phyloP scores from a whole-genome alignment of 2,888 invertebrate genomes.

The Trachelus stipa region DNA sequence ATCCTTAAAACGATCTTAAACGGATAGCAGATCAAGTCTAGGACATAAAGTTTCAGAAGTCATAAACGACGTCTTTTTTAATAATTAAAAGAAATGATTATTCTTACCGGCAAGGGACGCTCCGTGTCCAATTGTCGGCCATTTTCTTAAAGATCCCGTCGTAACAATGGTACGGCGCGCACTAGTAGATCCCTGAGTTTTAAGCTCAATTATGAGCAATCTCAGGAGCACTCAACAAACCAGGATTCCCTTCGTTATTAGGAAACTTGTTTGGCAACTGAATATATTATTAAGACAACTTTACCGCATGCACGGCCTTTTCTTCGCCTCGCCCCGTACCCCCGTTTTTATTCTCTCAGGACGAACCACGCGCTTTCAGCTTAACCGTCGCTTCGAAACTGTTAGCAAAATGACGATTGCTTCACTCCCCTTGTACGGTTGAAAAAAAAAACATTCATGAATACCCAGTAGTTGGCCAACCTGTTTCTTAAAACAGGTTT shows the following conservation, averaged over 20 bases:
- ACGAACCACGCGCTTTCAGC: neutral
- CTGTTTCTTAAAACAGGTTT: neutral
- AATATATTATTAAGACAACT: neutral
- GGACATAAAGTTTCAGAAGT: neutral
- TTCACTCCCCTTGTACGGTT: neutral
- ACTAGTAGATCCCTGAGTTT: constrained; percentile 16
- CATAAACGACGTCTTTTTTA: neutral
- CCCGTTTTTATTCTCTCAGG: neutral
- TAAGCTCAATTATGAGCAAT: neutral
- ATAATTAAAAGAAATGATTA: constrained; percentile 11
- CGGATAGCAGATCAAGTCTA: neutral
- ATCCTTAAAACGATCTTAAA: no score
- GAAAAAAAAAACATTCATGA: neutral
- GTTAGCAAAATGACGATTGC: neutral
- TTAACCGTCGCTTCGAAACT: neutral
- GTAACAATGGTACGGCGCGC: constrained; percentile 47
- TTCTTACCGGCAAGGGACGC: constrained; percentile 63
- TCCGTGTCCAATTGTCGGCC: constrained; percentile 63
- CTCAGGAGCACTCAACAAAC: neutral
- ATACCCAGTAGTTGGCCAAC: neutral
- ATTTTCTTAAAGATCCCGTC: constrained; percentile 56
- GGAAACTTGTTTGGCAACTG: neutral
- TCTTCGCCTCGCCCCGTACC: constrained; percentile 1
- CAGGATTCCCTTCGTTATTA: neutral
- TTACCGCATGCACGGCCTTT: constrained; percentile 1